Percentiles rank a stretch among this genome's conserved stretches.
These are phyloP conservation scores for Darevskia mixta DNA, from an alignment of 2,797 vertebrate species.

Conservation along the genomic window DNA sequence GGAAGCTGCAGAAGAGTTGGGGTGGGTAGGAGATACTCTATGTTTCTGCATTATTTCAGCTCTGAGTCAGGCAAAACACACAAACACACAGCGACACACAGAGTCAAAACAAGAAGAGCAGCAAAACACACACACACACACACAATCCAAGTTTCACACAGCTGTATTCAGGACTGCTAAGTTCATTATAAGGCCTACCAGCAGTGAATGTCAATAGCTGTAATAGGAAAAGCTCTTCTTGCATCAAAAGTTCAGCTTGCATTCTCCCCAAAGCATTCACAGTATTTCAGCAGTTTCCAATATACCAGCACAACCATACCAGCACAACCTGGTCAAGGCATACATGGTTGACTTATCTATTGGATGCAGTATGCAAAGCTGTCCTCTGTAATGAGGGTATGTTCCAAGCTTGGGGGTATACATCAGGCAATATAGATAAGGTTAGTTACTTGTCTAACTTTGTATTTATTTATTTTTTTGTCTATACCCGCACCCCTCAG, in stretches of 20 bases:
- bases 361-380: too few relatives aligned
- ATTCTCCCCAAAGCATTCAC: slow-evolving; percentile 72
- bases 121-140: background rate
- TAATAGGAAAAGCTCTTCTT: slow-evolving; percentile 59
- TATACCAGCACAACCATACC: slow-evolving; percentile 26
- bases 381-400: slow-evolving; percentile 14
- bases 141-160: slow-evolving; percentile 33
- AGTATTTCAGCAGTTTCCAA: slow-evolving; percentile 67
- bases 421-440: slow-evolving; percentile 43
- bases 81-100: slow-evolving; percentile 2
- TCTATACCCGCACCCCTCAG: slow-evolving; percentile 50
- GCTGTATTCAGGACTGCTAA: slow-evolving; percentile 60
- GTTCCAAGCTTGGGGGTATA: slow-evolving; percentile 62
- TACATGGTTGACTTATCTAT: too few relatives aligned
- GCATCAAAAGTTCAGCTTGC: slow-evolving; percentile 61
- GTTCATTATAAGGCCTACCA: slow-evolving; percentile 50
- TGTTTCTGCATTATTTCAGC: background rate
- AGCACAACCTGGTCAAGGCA: too few relatives aligned
- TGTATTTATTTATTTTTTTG: slow-evolving; percentile 50
- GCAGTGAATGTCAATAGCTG: slow-evolving; percentile 48
- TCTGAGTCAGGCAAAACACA: slow-evolving; percentile 18
- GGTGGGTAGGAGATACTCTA: background rate
- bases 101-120: background rate
- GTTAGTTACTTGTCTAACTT: slow-evolving; percentile 60
- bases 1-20: background rate